phyloP scores from a whole-genome alignment of 2,797 vertebrate genomes.

The Tangara arthus region DNA sequence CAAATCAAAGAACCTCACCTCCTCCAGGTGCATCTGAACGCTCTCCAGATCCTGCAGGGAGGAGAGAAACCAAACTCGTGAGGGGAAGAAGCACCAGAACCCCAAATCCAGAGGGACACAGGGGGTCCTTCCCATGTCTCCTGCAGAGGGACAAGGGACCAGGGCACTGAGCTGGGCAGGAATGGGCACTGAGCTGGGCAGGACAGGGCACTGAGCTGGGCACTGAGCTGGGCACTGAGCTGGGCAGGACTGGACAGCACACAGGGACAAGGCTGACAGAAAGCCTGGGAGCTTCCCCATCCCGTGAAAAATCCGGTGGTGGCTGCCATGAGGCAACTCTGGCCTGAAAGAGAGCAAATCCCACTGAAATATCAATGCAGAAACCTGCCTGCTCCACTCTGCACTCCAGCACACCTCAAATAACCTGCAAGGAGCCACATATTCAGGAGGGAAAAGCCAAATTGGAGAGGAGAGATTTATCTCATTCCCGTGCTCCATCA shows the following conservation, averaged over 20 bases:
- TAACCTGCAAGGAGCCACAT: background rate
- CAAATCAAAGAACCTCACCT: slow-evolving; percentile 94
- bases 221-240: background rate
- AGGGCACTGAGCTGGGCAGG: background rate
- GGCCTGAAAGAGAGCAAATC: background rate
- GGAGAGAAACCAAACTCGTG: background rate
- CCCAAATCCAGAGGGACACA: background rate
- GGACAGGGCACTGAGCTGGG: background rate
- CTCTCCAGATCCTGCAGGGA: slow-evolving; percentile 86
- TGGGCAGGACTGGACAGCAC: no score
- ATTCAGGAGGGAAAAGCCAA: background rate
- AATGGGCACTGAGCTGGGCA: background rate
- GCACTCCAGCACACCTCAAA: background rate
- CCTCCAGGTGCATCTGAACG: slow-evolving; percentile 88
- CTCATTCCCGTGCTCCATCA: background rate
- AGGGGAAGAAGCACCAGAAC: background rate
- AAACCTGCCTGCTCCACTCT: background rate
- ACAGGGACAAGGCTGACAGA: background rate
- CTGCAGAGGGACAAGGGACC: background rate
- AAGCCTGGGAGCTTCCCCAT: background rate
- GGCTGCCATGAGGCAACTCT: background rate
- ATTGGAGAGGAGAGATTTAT: background rate
- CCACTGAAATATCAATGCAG: no score
- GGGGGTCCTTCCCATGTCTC: fast-evolving
- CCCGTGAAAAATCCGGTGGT: background rate